Conservation (phyloP, 2,888 invertebrate species). For the Plagiodera versicolora region DNA sequence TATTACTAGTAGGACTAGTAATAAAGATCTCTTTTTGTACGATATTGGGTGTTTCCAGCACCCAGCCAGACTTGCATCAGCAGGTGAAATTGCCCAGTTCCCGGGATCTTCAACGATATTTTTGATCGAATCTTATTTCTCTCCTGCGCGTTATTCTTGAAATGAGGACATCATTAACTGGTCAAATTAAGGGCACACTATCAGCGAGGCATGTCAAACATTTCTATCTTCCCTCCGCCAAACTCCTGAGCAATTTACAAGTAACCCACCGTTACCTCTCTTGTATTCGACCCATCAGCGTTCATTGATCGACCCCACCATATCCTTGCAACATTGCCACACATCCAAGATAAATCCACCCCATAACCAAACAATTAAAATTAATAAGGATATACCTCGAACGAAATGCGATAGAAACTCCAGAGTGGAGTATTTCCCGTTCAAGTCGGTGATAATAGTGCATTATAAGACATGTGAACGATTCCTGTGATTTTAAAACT, state of each 20-base stretch:
- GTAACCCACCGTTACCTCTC: conserved; percentile 24
- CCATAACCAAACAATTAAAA: neutral
- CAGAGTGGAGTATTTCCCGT: too few relatives aligned
- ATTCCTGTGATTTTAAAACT: too few relatives aligned
- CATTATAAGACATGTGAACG: too few relatives aligned
- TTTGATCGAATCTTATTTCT: neutral
- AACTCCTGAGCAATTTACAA: conserved; percentile 3
- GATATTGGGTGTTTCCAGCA: too few relatives aligned
- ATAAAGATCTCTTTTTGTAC: too few relatives aligned
- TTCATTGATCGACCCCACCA: conserved; percentile 52
- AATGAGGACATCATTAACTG: neutral
- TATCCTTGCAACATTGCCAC: conserved; percentile 19
- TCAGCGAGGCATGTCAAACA: too few relatives aligned
- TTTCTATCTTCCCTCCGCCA: too few relatives aligned
- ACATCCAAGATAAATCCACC: neutral
- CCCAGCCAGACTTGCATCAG: neutral
- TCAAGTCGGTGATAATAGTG: too few relatives aligned
- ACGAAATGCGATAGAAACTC: neutral
- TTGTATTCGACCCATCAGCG: conserved; percentile 41
- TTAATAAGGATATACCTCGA: neutral
- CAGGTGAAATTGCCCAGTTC: neutral
- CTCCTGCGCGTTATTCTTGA: neutral
- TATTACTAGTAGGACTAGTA: too few relatives aligned
- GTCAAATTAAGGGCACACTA: neutral
- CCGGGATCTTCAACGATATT: neutral